Conservation (phyloP, 2,797 vertebrate species). For the Chelonia mydas region DNA sequence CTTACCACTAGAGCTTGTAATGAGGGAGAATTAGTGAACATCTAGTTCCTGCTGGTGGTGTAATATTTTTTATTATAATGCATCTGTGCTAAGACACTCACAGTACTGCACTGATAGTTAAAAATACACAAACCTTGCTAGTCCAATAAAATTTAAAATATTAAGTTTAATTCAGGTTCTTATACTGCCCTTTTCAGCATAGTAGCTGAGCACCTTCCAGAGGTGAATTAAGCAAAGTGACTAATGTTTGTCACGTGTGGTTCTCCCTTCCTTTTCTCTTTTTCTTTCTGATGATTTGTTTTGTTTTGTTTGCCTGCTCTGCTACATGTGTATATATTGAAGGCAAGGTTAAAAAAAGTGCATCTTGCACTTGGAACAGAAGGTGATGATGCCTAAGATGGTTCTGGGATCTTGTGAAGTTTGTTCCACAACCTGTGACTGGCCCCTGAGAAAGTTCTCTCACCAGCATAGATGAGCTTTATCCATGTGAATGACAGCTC, state of each 20-base stretch:
- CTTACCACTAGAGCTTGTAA: not conserved
- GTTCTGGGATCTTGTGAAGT: not conserved
- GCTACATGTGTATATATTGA: not conserved
- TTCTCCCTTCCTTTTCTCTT: not conserved
- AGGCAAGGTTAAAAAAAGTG: not conserved
- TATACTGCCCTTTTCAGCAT: not conserved
- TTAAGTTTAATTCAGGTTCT: not conserved
- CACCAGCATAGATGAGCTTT: not conserved
- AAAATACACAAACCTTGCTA: not conserved
- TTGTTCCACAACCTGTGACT: not conserved
- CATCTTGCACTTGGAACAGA: not conserved
- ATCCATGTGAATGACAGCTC: accelerated
- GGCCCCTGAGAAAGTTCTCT: accelerated
- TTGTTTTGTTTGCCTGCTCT: not conserved
- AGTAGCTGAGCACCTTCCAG: not conserved
- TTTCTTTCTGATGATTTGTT: not conserved
- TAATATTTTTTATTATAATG: accelerated
- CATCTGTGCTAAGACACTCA: not conserved
- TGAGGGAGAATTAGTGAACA: accelerated
- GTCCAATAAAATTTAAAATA: not conserved
- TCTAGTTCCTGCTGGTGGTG: accelerated
- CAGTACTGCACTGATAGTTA: accelerated
- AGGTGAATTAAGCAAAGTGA: not conserved
- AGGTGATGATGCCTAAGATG: not conserved
- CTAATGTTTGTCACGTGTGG: not conserved